Conservation (phyloP, 2,888 invertebrate genomes). For the Drosophila differens region DNA sequence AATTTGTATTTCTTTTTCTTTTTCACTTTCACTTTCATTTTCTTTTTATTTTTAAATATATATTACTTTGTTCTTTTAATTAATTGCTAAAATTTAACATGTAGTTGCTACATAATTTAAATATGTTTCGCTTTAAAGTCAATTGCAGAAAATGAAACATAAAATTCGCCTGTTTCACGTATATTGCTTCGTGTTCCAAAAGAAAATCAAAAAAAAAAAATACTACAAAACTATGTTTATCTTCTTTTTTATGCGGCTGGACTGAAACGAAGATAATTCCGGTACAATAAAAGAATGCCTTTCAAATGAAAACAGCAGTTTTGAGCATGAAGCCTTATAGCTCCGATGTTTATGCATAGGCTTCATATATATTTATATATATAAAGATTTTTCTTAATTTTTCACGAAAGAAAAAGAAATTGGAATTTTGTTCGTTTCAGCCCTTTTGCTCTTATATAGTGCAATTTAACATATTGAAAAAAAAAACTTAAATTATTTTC, state of each 20-base stretch:
- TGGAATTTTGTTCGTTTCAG: neutral
- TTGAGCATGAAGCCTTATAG: too few species aligned
- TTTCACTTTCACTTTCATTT: conserved; percentile 8
- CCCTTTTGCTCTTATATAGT: neutral
- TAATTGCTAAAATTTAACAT: conserved; percentile 76
- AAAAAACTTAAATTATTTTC: conserved; percentile 20
- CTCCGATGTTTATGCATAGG: neutral
- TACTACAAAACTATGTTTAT: neutral
- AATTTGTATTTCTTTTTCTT: neutral
- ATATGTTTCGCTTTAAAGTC: conserved; percentile 59
- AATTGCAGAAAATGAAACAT: conserved; percentile 23
- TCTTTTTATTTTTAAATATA: conserved; percentile 13
- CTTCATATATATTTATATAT: neutral
- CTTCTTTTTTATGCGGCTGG: neutral
- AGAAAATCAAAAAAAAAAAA: neutral
- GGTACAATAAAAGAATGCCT: neutral
- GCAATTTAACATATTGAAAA: neutral
- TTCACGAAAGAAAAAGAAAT: neutral
- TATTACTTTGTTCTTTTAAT: conserved; percentile 33
- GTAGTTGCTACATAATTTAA: conserved; percentile 78
- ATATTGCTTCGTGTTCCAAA: conserved; percentile 53
- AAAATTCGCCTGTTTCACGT: conserved; percentile 42
- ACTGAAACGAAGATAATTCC: neutral
- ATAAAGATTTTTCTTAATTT: neutral
- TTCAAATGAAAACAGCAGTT: neutral